Evolutionary conservation across 2,797 vertebrate species (phyloP), one percentile per base, ranked within the genome.

Genomic region (Sebastes trivittatus): DNA sequence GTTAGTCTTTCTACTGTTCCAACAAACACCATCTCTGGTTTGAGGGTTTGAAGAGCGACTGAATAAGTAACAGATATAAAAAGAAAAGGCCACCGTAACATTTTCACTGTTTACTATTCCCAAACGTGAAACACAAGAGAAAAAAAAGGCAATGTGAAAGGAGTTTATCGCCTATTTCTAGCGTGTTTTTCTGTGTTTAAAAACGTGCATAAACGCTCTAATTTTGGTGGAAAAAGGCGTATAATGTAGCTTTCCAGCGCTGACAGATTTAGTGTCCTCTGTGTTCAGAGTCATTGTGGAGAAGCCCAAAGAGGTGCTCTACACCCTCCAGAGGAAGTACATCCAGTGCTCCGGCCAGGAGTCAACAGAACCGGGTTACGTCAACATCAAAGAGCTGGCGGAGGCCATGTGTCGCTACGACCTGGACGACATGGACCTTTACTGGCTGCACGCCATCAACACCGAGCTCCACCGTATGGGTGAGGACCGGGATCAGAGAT

Each of bases 361-460:
- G 49, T 92, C 96, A 2, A 79, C 94, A 18, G 97, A 99, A 78
- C 96, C 95, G 6, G 98, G 97, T n/a, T 98, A 97, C 22, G 91
- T 97, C 70, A 98, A 97, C 94, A 97, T 99, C 86, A 94, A 95
- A 62, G 97, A 99, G 88, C 80, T 99, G 89, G 97, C 98, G 0
- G 97, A 98, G 93, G 95, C 95, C 77, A 95, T 99, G 95, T 99
- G 98, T 90, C 97, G 97, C 83, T 99, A 99, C 77, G 98, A 99
- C 83, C 95, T 99, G 94, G 98, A 99, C 60, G 97, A 99, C 77
- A 96, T 97, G 95, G 98, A 99, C 89, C 96, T 98, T 22, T 95
- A 96, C 89, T 99, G 98, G 98, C 97, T 99, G 66, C 96, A 96
- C 46, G 81, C 95, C 16, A 95, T 98, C 87, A 99, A 99, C 93